phyloP scores from a whole-genome alignment of 2,797 vertebrate species.

The Sebastes itinus region DNA sequence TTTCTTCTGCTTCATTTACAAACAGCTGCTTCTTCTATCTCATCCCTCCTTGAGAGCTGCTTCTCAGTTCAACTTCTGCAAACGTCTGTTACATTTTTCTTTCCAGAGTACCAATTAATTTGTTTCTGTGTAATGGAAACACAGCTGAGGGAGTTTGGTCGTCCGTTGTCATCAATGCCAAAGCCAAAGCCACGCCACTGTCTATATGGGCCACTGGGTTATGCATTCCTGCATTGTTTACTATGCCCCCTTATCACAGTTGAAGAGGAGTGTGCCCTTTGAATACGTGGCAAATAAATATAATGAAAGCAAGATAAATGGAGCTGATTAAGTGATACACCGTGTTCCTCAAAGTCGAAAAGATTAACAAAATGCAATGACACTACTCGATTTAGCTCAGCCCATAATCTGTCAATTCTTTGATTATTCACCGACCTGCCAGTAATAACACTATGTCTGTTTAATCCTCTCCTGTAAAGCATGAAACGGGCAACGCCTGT shows the following conservation, averaged over 20 bases:
- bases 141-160: too few species aligned
- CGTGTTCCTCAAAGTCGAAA: not conserved
- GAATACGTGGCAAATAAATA: not conserved
- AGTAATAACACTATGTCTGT: slow-evolving; percentile 3
- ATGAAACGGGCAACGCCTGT: not conserved
- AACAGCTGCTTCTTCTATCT: too few species aligned
- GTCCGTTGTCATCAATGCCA: not conserved
- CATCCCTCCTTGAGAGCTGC: too few species aligned
- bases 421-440: slow-evolving; percentile 1
- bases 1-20: too few species aligned
- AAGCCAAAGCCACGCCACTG: not conserved
- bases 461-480: not conserved
- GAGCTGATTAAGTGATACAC: not conserved
- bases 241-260: not conserved
- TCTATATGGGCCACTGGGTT: not conserved
- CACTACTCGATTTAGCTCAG: not conserved
- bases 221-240: not conserved
- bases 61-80: too few species aligned
- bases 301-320: not conserved
- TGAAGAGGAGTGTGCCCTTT: not conserved
- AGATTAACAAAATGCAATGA: not conserved
- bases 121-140: too few species aligned
- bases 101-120: too few species aligned
- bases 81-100: too few species aligned
- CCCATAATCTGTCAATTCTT: not conserved